phyloP scores from a whole-genome alignment of 2,113 vertebrate species.

The Calidris pygmaea region DNA sequence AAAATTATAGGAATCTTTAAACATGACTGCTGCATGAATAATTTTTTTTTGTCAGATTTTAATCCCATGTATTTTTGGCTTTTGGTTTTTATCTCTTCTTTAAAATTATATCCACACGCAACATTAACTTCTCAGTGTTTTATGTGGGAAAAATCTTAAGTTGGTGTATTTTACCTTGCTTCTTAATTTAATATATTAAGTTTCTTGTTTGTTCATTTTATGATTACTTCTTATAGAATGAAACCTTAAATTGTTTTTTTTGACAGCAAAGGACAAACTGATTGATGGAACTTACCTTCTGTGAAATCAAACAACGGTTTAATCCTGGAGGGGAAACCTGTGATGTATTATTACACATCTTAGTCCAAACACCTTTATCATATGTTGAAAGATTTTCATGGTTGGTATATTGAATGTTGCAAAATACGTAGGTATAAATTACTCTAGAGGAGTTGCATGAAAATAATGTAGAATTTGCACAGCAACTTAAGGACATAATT shows the following conservation, averaged over 20 bases:
- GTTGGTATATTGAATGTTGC: neutral
- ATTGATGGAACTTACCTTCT: constrained; percentile 37
- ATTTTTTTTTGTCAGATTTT: neutral
- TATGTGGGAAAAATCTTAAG: neutral
- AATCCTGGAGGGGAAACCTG: neutral
- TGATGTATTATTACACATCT: neutral
- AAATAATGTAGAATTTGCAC: neutral
- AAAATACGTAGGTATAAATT: neutral
- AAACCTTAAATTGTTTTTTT: neutral
- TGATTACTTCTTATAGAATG: neutral
- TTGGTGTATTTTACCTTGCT: neutral
- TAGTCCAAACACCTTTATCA: neutral
- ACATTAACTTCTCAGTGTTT: neutral
- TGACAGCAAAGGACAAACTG: neutral
- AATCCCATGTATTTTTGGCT: neutral
- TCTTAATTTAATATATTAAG: neutral
- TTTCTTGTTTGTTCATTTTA: neutral
- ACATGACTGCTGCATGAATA: neutral
- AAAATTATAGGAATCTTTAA: neutral
- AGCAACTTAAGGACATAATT: neutral
- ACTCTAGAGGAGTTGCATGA: neutral
- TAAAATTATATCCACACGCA: neutral
- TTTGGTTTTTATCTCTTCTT: neutral
- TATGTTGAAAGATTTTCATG: neutral
- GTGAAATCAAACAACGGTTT: neutral